Conservation (phyloP, 2,797 vertebrate species). For the Chaunax sp. region DNA sequence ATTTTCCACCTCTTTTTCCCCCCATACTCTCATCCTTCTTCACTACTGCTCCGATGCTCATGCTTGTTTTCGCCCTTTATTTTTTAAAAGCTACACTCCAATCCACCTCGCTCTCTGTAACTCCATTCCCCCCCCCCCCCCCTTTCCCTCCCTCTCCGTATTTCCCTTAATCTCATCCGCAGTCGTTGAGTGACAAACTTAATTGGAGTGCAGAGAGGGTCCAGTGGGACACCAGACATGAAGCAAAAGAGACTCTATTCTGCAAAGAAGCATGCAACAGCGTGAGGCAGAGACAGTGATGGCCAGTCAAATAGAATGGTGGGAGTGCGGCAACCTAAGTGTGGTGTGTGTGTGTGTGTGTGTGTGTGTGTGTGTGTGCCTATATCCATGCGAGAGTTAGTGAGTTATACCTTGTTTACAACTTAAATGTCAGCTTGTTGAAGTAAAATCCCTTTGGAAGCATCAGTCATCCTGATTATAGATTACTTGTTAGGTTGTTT, state of each 20-base stretch:
- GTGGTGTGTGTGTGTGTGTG: constrained; percentile 28
- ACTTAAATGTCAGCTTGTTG: constrained; percentile 49
- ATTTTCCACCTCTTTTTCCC: constrained; percentile 32
- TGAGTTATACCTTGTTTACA: constrained; percentile 53
- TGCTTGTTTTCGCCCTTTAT: constrained; percentile 42
- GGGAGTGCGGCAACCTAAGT: constrained; percentile 63
- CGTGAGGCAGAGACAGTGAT: constrained; percentile 66
- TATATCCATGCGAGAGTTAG: not conserved
- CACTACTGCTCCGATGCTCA: constrained; percentile 30
- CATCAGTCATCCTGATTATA: constrained; percentile 59
- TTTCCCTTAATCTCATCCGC: constrained; percentile 74
- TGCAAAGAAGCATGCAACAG: constrained; percentile 70
- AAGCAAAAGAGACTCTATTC: constrained; percentile 70
- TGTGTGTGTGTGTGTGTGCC: constrained; percentile 19
- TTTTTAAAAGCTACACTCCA: constrained; percentile 35
- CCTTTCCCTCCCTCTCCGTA: constrained; percentile 4
- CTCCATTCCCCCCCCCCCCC: not conserved
- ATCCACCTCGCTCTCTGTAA: constrained; percentile 18
- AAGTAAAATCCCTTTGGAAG: constrained; percentile 38
- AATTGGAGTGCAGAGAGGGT: constrained; percentile 78
- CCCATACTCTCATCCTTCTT: constrained; percentile 46
- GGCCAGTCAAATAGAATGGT: constrained; percentile 70
- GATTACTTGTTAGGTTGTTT: constrained; percentile 43
- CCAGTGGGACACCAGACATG: constrained; percentile 73
- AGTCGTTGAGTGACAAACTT: constrained; percentile 82